Evolutionary conservation across 2,888 invertebrate species (phyloP).

Genomic region (Trichopoda pennipes): DNA sequence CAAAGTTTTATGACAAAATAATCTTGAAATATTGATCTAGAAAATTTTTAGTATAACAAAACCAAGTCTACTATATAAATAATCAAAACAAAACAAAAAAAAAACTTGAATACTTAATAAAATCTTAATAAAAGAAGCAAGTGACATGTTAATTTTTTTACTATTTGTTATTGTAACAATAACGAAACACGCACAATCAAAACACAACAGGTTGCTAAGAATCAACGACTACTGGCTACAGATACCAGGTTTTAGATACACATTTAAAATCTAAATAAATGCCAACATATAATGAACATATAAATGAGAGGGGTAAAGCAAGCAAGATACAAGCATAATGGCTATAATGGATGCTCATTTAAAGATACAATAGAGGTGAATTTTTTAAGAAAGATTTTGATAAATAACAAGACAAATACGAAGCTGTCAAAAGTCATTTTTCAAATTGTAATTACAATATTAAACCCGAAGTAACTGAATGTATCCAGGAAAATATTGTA

Average conservation of each 20-base stretch:
- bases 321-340: constrained; percentile 31
- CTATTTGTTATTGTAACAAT: constrained; percentile 42
- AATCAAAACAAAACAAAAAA: constrained; percentile 30
- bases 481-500: constrained; percentile 20
- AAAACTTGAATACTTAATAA: constrained; percentile 41
- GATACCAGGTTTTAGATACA: constrained; percentile 20
- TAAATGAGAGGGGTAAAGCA: constrained; percentile 5
- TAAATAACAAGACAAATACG: constrained; percentile 79
- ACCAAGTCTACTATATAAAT: constrained; percentile 4
- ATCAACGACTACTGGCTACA: constrained; percentile 47
- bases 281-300: constrained; percentile 35
- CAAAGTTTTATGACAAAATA: constrained; percentile 37
- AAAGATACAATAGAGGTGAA: constrained; percentile 50
- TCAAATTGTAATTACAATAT: constrained; percentile 79
- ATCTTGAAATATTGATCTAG: constrained; percentile 61
- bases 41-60: constrained; percentile 18
- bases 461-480: constrained; percentile 45
- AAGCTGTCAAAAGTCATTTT: constrained; percentile 79
- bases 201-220: constrained; percentile 59
- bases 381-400: constrained; percentile 74
- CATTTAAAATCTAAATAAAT: constrained; percentile 21
- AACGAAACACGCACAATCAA: constrained; percentile 52
- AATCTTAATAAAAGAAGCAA: constrained; percentile 55
- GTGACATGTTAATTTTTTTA: constrained; percentile 65
- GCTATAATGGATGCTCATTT: constrained; percentile 56